Conservation (phyloP, 2,113 vertebrate species). For the Shinisaurus crocodilurus region DNA sequence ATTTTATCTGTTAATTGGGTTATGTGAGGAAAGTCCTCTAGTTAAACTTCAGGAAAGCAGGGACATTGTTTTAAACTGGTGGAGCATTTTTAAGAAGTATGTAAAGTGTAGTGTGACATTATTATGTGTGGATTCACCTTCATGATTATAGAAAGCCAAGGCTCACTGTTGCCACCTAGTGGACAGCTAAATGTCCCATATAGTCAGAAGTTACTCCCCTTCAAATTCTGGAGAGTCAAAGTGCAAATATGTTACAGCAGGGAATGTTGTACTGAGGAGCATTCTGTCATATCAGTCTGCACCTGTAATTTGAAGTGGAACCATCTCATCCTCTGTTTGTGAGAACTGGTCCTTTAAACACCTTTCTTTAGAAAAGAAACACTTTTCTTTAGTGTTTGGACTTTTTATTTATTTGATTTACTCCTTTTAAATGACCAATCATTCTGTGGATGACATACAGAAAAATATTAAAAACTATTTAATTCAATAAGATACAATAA, state of each 20-base stretch:
- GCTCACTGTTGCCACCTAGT: conserved; percentile 23
- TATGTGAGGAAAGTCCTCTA: not conserved
- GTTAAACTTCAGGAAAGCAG: not conserved
- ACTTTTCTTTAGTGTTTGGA: not conserved
- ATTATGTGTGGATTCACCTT: not conserved
- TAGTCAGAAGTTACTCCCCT: not conserved
- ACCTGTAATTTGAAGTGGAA: not conserved
- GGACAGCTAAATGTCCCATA: not conserved
- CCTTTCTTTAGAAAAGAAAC: too few relatives aligned
- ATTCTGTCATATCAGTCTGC: not conserved
- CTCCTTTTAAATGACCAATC: not conserved
- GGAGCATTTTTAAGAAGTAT: not conserved
- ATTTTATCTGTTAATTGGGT: not conserved
- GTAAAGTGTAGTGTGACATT: too few relatives aligned
- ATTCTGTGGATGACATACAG: not conserved
- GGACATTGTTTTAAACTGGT: not conserved
- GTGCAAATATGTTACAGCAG: not conserved
- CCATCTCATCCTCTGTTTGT: not conserved
- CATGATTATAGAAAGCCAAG: not conserved
- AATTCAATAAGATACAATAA: too few relatives aligned
- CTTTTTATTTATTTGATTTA: not conserved
- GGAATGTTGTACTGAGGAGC: not conserved
- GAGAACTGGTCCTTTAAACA: not conserved
- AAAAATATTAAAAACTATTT: too few relatives aligned
- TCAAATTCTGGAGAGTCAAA: not conserved